Conservation (phyloP, 1,140 invertebrate genomes). For the Trachymyrmex cornetzi region DNA sequence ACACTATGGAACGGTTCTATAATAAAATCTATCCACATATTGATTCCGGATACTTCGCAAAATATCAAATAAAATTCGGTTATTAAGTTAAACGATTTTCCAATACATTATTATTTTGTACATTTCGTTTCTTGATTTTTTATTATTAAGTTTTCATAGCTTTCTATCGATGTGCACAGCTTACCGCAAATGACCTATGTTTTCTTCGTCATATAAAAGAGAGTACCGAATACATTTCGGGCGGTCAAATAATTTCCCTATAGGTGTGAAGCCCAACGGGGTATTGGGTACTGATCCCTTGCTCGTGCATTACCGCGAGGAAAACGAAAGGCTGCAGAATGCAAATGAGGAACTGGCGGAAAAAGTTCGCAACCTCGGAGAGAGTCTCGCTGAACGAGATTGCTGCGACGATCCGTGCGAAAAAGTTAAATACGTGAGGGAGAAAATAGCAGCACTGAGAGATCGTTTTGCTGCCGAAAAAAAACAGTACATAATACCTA, state of each 20-base stretch:
- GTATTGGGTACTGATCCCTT: slow-evolving; percentile 80
- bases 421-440: slow-evolving; percentile 70
- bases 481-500: slow-evolving; percentile 75
- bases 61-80: neutral
- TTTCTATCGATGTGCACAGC: too few species aligned
- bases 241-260: slow-evolving; percentile 61
- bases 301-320: slow-evolving; percentile 78
- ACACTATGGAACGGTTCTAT: neutral
- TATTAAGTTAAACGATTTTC: neutral
- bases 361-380: slow-evolving; percentile 79
- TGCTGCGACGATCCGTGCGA: slow-evolving; percentile 75
- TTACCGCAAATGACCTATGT: neutral
- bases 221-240: slow-evolving; percentile 45
- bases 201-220: slow-evolving; percentile 17
- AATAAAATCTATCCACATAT: neutral
- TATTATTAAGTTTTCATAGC: neutral
- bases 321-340: slow-evolving; percentile 80
- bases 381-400: slow-evolving; percentile 79
- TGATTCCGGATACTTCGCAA: neutral
- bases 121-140: neutral
- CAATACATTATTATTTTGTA: neutral
- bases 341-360: slow-evolving; percentile 78
- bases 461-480: slow-evolving; percentile 77
- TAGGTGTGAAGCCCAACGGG: slow-evolving; percentile 77
- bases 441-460: slow-evolving; percentile 76